A percentile compares a stretch with the other conserved stretches of the same genome.
Evolutionary conservation across 2,797 vertebrate genomes (phyloP).

Genomic region (Propithecus perrieri): DNA sequence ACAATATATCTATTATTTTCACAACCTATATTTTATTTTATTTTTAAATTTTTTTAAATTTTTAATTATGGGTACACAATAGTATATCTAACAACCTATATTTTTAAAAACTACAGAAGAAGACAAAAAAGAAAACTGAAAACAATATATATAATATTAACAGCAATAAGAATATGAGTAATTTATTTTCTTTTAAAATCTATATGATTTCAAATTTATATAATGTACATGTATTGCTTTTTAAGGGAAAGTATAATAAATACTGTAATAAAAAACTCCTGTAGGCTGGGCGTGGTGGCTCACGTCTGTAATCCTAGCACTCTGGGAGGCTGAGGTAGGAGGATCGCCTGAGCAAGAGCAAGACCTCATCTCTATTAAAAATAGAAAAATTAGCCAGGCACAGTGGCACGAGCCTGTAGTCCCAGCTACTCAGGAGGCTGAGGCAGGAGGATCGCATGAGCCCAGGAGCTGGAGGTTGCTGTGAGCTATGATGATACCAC

Average conservation of each 20-base stretch:
- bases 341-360: too few species aligned
- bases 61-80: not conserved
- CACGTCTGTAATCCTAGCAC: not conserved
- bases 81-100: not conserved
- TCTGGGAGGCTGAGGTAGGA: not conserved
- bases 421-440: too few species aligned
- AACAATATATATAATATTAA: not conserved
- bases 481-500: not conserved
- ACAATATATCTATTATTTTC: not conserved
- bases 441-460: not conserved
- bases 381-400: too few species aligned
- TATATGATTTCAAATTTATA: not conserved
- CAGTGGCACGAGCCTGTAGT: too few species aligned
- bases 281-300: not conserved
- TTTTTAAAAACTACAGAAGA: not conserved
- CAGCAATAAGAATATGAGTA: not conserved
- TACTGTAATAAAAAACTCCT: not conserved
- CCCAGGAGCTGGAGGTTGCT: not conserved
- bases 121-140: not conserved
- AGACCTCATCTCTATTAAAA: too few species aligned
- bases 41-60: not conserved
- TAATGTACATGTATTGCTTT: not conserved
- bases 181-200: not conserved
- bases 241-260: not conserved
- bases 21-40: not conserved